These are phyloP conservation scores for Lacanobia oleracea DNA, from an alignment of 2,888 invertebrate genomes.

Conservation along the genomic window DNA sequence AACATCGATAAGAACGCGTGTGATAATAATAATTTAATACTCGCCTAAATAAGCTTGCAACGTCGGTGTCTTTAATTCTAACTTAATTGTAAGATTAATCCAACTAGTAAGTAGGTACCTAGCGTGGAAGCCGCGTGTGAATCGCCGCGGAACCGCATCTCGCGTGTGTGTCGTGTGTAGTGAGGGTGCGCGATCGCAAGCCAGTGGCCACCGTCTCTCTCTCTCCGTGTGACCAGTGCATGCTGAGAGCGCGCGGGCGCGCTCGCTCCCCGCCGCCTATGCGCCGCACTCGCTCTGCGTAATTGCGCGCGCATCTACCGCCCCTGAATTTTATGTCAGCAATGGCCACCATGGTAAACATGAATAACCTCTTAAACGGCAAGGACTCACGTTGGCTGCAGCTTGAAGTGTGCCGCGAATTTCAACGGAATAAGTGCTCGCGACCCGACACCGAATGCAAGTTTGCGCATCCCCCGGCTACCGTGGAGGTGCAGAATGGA, in stretches of 20 bases:
- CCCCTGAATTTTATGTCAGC: slow-evolving; percentile 82
- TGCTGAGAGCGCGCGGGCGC: slow-evolving; percentile 86
- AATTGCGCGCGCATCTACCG: slow-evolving; percentile 83
- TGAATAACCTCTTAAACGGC: slow-evolving; percentile 99
- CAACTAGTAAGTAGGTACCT: slow-evolving; percentile 79
- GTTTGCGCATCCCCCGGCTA: slow-evolving; percentile 99
- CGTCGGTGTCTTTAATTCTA: slow-evolving; percentile 89
- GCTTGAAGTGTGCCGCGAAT: slow-evolving; percentile 99
- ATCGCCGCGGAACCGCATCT: slow-evolving; percentile 74
- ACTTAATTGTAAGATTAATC: slow-evolving; percentile 88
- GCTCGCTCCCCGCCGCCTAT: slow-evolving; percentile 87
- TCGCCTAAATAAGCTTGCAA: slow-evolving; percentile 90
- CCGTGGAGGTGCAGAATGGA: slow-evolving; percentile 99
- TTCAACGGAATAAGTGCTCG: slow-evolving; percentile 99
- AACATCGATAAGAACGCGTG: slow-evolving; percentile 90
- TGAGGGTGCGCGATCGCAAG: slow-evolving; percentile 79
- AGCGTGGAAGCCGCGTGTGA: slow-evolving; percentile 73
- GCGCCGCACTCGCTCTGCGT: slow-evolving; percentile 88
- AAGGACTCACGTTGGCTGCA: slow-evolving; percentile 99
- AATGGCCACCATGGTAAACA: slow-evolving; percentile 97
- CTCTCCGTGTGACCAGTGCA: slow-evolving; percentile 81
- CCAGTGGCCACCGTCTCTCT: slow-evolving; percentile 69
- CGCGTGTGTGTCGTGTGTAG: slow-evolving; percentile 83
- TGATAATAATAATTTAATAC: slow-evolving; percentile 89
- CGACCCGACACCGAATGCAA: slow-evolving; percentile 99